phyloP scores from a whole-genome alignment of 2,888 invertebrate species.

The Clusia tigrina region DNA sequence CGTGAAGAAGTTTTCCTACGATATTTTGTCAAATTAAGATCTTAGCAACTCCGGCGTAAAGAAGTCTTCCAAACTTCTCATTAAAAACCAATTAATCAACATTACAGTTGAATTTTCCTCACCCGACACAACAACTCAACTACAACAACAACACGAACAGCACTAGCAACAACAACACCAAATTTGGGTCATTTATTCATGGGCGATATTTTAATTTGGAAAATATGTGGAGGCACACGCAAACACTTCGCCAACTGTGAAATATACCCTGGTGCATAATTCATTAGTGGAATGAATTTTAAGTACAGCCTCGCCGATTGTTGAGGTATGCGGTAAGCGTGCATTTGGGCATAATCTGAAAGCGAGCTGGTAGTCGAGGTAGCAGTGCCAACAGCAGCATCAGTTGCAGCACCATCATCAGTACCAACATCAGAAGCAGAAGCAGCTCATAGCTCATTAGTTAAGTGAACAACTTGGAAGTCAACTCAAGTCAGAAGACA shows the following conservation, averaged over 20 bases:
- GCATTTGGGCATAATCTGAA: not conserved
- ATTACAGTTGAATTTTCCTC: not conserved
- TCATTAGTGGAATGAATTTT: constrained; percentile 48
- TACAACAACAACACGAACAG: too few relatives aligned
- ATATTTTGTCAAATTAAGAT: too few relatives aligned
- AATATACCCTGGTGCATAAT: constrained; percentile 35
- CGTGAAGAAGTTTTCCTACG: too few relatives aligned
- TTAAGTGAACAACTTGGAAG: not conserved
- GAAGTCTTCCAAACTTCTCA: not conserved
- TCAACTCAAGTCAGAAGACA: constrained; percentile 10
- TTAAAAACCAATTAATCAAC: not conserved
- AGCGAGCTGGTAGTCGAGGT: not conserved
- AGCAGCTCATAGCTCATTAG: too few relatives aligned
- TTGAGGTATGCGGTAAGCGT: constrained; percentile 34
- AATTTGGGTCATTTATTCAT: constrained; percentile 1
- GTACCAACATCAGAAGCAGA: not conserved
- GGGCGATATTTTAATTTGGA: not conserved
- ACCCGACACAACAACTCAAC: too few relatives aligned
- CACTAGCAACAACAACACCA: not conserved
- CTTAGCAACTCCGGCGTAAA: too few relatives aligned
- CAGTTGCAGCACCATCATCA: not conserved
- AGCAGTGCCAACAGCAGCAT: not conserved
- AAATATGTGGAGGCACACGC: not conserved
- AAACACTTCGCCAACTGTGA: not conserved
- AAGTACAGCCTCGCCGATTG: constrained; percentile 40